Percentiles rank a stretch among this genome's conserved stretches.
Conservation (phyloP, 2,888 invertebrate genomes). For the Plebejus melissa region DNA sequence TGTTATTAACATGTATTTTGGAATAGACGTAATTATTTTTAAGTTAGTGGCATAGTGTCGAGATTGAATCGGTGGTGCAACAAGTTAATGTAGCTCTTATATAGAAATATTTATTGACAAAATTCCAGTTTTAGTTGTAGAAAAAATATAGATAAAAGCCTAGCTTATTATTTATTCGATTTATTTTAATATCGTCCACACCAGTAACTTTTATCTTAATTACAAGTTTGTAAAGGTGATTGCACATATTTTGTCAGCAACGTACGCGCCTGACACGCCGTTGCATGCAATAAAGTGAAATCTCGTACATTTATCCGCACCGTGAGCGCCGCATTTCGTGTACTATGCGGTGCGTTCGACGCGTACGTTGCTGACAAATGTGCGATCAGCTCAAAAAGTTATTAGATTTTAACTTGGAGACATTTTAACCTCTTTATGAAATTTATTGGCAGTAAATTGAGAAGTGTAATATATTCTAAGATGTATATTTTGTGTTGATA, state of each 20-base stretch:
- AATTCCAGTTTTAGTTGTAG: background rate
- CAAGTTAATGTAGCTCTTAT: constrained; percentile 24
- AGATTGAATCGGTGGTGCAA: constrained; percentile 35
- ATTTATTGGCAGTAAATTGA: background rate
- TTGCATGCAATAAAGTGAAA: too few species aligned
- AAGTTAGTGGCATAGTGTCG: constrained; percentile 43
- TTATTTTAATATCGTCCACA: background rate
- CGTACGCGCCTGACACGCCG: too few species aligned
- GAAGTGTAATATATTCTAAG: background rate
- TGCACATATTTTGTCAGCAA: too few species aligned
- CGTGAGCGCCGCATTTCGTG: too few species aligned
- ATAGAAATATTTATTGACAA: constrained; percentile 8
- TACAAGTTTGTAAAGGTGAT: too few species aligned
- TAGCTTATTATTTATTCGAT: background rate
- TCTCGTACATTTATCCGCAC: too few species aligned
- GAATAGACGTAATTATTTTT: constrained; percentile 56
- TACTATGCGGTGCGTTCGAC: too few species aligned
- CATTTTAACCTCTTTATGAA: background rate
- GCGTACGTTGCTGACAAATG: too few species aligned
- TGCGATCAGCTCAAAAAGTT: background rate
- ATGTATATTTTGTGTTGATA: constrained; percentile 28
- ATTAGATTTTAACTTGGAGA: background rate
- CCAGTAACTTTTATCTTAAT: too few species aligned
- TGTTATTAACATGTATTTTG: constrained; percentile 68
- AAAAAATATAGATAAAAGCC: background rate